Conservation (phyloP, 2,113 vertebrate species). For the Scophthalmus maximus region DNA sequence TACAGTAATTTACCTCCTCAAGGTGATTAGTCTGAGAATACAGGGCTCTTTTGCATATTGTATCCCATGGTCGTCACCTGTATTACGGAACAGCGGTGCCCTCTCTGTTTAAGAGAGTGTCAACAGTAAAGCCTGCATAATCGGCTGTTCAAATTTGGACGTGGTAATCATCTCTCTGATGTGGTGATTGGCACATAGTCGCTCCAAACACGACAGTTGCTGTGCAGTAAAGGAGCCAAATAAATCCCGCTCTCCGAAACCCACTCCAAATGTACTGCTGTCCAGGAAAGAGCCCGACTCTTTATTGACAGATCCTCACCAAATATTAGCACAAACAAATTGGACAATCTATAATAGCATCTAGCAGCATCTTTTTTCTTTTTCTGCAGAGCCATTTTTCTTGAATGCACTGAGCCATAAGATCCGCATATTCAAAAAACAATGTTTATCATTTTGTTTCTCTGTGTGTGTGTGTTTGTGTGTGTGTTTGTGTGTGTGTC, state of each 20-base stretch:
- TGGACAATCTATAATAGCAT: slow-evolving; percentile 18
- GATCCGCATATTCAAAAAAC: slow-evolving; percentile 24
- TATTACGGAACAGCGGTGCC: slow-evolving; percentile 11
- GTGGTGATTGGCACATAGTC: slow-evolving; percentile 54
- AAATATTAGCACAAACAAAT: slow-evolving; percentile 52
- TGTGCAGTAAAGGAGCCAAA: slow-evolving; percentile 16
- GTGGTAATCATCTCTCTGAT: slow-evolving; percentile 56
- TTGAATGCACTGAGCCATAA: slow-evolving; percentile 28
- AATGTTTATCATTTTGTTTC: slow-evolving; percentile 22
- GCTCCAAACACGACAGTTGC: slow-evolving; percentile 44
- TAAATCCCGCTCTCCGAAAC: slow-evolving; percentile 34
- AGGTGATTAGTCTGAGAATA: slow-evolving; percentile 3
- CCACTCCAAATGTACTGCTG: slow-evolving; percentile 34
- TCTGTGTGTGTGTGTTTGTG: neutral
- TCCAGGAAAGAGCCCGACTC: slow-evolving; percentile 25
- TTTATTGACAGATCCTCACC: slow-evolving; percentile 41
- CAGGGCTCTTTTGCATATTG: slow-evolving; percentile 23
- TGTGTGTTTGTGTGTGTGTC: neutral
- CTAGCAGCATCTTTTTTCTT: slow-evolving; percentile 29
- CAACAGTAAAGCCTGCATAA: slow-evolving; percentile 50
- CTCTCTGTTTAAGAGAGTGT: slow-evolving; percentile 24
- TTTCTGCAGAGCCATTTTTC: slow-evolving; percentile 36
- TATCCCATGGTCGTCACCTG: slow-evolving; percentile 21
- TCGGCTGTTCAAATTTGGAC: slow-evolving; percentile 64
- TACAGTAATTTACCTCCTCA: neutral